Evolutionary conservation across 2,888 invertebrate species (phyloP), one percentile per base, ranked within the genome.

Genomic region (Tillus elongatus): DNA sequence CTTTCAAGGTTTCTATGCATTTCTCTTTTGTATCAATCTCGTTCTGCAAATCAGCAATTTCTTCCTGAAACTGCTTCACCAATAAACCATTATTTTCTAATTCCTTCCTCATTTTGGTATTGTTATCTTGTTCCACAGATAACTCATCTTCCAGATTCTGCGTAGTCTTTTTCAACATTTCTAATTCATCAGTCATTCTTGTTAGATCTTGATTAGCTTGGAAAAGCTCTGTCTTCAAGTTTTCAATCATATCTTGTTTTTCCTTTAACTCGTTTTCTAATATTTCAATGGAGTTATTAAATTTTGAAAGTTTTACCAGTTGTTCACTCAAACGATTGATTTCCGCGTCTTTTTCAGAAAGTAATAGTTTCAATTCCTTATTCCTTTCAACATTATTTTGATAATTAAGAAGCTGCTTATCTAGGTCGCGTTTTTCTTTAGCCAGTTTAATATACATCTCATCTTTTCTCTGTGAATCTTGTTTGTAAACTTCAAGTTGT

Each of bases 401-500:
- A 44, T 75, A 51, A 35, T 72, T 69, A 8, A 66, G 64, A 15
- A 63, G 68, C 45, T 68, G 73, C 37, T 65, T 66, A 0, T 72
- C 71, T 37, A 75, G 51, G 41, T 69, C 71, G 10, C 71, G 68
- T 53, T 74, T 75, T 43, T 75, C 75, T 57, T 72, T 73, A 3
- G 73, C 70, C 16, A 76, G 56, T 56, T 70, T 70, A 33, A 73
- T 49, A 42, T 72, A 70, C 72, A 75, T 73, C 36, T 74, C 71
- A 48, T 74, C 74, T 43, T 73, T 67, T 40, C 72, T 66, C 1
- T 70, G 53, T 31, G 72, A 71, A 49, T 77, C 75, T 53, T 74
- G 68, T 61, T 73, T 70, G 16, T 73, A 63, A 41, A 71, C 54
- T 48, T 71, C 65, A 26, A 74, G 55, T 40, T 73, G 70, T 44